Percentiles rank a stretch among this genome's conserved stretches.
Conservation (phyloP, 2,888 invertebrate species). For the Tetranychus piercei region DNA sequence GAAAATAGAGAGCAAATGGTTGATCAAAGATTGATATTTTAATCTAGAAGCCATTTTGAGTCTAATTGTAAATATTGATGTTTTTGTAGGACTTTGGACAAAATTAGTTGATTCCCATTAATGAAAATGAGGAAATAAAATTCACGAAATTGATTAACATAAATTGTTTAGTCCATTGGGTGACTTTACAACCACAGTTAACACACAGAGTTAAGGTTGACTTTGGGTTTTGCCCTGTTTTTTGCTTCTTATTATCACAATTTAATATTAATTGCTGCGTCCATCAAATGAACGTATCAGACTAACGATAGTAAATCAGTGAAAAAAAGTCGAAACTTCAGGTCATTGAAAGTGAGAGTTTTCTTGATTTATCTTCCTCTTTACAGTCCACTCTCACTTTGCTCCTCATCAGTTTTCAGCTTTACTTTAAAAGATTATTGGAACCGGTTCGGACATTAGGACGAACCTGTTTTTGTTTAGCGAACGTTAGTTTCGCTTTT, state of each 20-base stretch:
- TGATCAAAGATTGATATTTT: neutral
- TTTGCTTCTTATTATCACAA: neutral
- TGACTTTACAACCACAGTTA: neutral
- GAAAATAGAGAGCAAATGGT: neutral
- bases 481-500: no score
- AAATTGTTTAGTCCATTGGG: neutral
- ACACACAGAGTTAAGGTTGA: neutral
- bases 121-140: neutral
- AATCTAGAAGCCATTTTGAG: neutral
- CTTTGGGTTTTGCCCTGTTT: no score
- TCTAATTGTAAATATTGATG: neutral
- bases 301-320: no score
- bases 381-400: neutral
- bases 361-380: neutral
- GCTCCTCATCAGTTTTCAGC: neutral
- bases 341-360: conserved; percentile 1
- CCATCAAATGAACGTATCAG: no score
- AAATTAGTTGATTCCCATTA: neutral
- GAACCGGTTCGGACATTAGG: neutral
- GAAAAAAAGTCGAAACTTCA: neutral
- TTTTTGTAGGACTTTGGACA: neutral
- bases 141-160: neutral
- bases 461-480: neutral
- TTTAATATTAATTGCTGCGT: neutral
- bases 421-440: neutral